Base-by-base conservation (phyloP, 30 jellyfish, hydroid and myxozoan genomes). In the Mastigias papua region DNA sequence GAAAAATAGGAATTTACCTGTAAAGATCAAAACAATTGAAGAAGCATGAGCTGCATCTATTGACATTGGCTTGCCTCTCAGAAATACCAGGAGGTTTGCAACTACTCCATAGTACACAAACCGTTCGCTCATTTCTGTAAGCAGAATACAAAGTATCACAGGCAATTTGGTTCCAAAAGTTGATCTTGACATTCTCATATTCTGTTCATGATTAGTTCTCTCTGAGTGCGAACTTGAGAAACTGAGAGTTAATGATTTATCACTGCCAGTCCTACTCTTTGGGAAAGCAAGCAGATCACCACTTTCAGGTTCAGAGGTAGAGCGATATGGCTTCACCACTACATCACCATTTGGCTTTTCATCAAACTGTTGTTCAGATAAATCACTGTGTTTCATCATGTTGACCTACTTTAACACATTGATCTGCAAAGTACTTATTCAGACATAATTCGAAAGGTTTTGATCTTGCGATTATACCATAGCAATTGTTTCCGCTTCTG, bases 91-190 rank as follows among this genome's bases (percentile, higher is more conserved):
- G 29, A 93, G 89, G 69, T 93, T 93, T 48, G 92, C 98, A n/a
- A 90, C 57, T 10, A 93, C 80, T 26, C 98, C 93, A 65, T 87
- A 93, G 76, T 60, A 87, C 2, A 92, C 82, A 73, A 93, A 34
- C 51, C 98, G 64, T 58, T 93, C 98, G 68, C 97, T 87, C n/a
- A 88, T 58, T 75, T 93, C 98, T 27, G 90, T 67, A 60, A 93
- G 69, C 0, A 93, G 92, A 6, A 93, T 87, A 54, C 96, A 87
- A 2, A 76, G 51, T 7, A 58, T 68, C 16, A 66, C 86, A 2
- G 86, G 86, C 27, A 87, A 80, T 30, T 73, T 69, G 6, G 86
- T 35, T 19, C 94, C 94, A 73, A 85, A 85, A 5, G 28, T 57
- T 31, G 76, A 57, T 19, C 75, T 49, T 37, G 60, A 68, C 1